These are phyloP conservation scores for Paradisaea rubra DNA, from an alignment of 2,113 vertebrate species.

Conservation along the genomic window DNA sequence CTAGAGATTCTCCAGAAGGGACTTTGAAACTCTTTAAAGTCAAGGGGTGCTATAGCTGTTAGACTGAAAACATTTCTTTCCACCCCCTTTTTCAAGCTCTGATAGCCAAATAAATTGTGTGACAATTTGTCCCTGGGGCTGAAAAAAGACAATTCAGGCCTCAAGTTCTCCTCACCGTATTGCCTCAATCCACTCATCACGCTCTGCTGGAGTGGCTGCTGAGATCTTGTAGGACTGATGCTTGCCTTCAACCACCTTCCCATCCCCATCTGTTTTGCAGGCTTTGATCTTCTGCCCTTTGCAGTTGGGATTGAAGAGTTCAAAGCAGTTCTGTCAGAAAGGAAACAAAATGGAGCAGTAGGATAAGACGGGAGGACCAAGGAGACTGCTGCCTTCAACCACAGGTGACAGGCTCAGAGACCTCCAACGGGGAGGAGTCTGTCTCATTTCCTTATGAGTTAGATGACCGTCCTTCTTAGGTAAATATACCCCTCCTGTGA, in stretches of 20 bases:
- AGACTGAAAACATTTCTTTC: not conserved
- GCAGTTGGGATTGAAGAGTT: constrained; percentile 87
- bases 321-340: constrained; percentile 85
- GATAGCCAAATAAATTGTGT: not conserved
- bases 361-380: not conserved
- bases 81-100: not conserved
- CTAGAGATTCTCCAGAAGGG: not conserved
- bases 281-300: constrained; percentile 94
- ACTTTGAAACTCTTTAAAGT: not conserved
- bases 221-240: constrained; percentile 94
- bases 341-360: not conserved
- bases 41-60: not conserved
- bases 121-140: not conserved
- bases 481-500: not conserved
- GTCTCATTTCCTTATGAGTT: not conserved
- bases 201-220: constrained; percentile 82
- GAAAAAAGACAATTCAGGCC: not conserved
- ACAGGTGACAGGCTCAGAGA: not conserved
- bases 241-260: constrained; percentile 92
- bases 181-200: constrained; percentile 90
- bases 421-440: not conserved
- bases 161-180: constrained; percentile 77
- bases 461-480: not conserved
- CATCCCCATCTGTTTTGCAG: constrained; percentile 93
- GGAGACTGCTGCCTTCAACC: not conserved